These are phyloP conservation scores for Rhabdophis nuchalis DNA, from an alignment of 2,797 vertebrate species.

Conservation along the genomic window DNA sequence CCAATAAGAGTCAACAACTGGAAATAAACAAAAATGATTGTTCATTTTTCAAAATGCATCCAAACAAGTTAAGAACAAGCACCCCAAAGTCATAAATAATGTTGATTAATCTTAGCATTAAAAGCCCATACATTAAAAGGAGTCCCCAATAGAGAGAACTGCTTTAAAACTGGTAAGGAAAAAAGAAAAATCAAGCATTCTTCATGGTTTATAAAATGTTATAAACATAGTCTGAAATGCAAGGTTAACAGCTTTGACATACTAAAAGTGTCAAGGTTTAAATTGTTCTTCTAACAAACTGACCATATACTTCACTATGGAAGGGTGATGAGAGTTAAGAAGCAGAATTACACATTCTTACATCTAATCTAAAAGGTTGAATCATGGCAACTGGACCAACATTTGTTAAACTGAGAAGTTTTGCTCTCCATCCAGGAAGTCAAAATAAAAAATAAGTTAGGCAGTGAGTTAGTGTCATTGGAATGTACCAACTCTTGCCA, in stretches of 20 bases:
- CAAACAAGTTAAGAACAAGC: background rate
- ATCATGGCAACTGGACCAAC: no score
- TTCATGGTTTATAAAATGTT: background rate
- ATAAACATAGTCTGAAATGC: background rate
- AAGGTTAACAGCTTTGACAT: background rate
- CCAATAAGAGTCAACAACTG: background rate
- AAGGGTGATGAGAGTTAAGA: background rate
- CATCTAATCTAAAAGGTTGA: background rate
- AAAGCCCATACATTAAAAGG: background rate
- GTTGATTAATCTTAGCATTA: background rate
- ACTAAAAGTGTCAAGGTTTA: background rate
- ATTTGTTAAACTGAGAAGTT: no score
- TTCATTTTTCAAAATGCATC: background rate
- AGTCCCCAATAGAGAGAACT: background rate
- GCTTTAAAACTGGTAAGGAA: background rate
- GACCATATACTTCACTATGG: background rate
- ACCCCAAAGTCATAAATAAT: background rate
- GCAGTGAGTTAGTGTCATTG: no score
- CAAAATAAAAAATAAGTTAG: no score
- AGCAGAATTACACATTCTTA: background rate
- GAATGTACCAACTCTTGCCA: no score
- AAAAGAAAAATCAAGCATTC: background rate
- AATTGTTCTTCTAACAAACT: background rate
- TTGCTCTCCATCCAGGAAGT: no score
- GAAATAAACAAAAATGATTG: background rate